A percentile compares a stretch with the other conserved stretches of the same genome.
Evolutionary conservation across 2,113 vertebrate genomes (phyloP).

Genomic region (Cyanoderma ruficeps): DNA sequence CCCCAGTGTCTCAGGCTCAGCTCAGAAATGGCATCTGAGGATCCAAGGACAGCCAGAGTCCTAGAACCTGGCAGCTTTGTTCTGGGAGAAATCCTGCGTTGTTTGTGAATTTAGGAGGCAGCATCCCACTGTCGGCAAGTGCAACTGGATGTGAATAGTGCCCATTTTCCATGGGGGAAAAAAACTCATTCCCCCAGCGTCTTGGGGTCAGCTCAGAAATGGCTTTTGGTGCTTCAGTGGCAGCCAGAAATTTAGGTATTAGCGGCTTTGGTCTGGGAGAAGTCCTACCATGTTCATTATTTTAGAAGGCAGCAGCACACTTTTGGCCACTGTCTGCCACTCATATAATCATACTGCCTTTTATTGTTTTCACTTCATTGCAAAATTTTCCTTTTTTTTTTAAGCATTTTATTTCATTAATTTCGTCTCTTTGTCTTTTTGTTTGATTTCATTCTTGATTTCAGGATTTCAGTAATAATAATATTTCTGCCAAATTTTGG

Average conservation of each 20-base stretch:
- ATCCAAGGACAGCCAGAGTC: background rate
- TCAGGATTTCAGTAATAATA: fast-evolving
- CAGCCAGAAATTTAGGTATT: background rate
- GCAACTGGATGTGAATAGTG: fast-evolving
- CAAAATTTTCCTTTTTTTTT: background rate
- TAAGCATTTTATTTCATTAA: background rate
- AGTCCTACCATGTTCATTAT: background rate
- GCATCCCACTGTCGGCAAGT: background rate
- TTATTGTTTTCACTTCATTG: background rate
- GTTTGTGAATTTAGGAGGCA: background rate
- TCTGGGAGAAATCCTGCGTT: background rate
- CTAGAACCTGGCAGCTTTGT: background rate
- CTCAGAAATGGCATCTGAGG: too few relatives aligned
- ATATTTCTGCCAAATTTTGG: background rate
- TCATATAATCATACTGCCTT: background rate
- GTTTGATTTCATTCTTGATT: background rate
- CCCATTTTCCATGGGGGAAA: background rate
- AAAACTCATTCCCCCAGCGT: background rate
- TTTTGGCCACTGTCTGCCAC: background rate
- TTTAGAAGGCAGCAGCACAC: background rate
- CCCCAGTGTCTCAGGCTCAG: background rate
- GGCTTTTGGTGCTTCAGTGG: background rate
- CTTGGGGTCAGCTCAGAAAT: background rate
- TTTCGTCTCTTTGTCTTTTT: background rate
- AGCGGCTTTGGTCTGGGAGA: background rate